Evolutionary conservation across 2,113 vertebrate species (phyloP), one percentile per base, ranked within the genome.

Genomic region (Zosterops hypoxanthus): DNA sequence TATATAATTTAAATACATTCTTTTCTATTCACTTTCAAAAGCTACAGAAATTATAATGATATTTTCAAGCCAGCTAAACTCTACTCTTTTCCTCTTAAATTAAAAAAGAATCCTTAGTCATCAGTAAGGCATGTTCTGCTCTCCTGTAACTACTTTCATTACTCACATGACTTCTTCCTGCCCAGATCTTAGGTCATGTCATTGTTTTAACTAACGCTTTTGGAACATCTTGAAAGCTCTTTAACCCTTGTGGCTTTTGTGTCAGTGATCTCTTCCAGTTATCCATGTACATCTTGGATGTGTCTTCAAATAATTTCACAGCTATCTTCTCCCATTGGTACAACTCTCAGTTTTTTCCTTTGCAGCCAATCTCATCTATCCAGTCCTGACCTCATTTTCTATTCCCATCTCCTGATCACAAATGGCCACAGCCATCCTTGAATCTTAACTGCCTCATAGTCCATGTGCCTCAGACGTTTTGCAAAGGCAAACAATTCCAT

Each of bases 151-250:
- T 68, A n/a, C 22, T 60, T 77, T 56, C 20, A 78, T 82, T 95
- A 73, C 56, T 79, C 69, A 57, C n/a, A 82, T 23, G 46, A 75
- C 41, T 75, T 64, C 83, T 91, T 92, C 83, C 81, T 94, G 65
- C 60, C n/a, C 34, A 52, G 52, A 81, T 83, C 52, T 92, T 83
- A 75, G 29, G n/a, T 63, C 52, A 66, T 49, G n/a, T 57, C 22
- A 79, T 64, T 94, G 56, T 75, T 88, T 92, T 64, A 84, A 50
- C 14, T 84, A 70, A 71, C 0, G 4, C 10, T 91, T 86, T 64
- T 95, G 81, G 82, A 93, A 60, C 17, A 44, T 28, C 34, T 89
- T 85, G 84, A 87, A 71, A 84, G 73, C 41, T 89, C 41, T 91
- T 88, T 56, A 71, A 81, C 56, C 28, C 44, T 39, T 24, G 55